Evolutionary conservation across 2,113 vertebrate genomes (phyloP).

Genomic region (Corvus moneduloides): DNA sequence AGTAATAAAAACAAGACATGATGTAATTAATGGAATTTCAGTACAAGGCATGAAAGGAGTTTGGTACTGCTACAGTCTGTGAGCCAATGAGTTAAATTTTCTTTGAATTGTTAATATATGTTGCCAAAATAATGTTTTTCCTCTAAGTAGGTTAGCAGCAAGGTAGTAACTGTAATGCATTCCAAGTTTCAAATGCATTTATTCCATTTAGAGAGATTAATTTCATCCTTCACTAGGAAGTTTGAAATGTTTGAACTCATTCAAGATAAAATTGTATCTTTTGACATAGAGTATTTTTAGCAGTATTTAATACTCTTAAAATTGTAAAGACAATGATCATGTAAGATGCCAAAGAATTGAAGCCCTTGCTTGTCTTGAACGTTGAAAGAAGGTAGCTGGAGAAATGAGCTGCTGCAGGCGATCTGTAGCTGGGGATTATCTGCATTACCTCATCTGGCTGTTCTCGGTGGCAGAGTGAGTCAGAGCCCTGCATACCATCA

Average conservation of each 20-base stretch:
- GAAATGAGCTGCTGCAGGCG: neutral
- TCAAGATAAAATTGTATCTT: neutral
- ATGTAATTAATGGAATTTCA: neutral
- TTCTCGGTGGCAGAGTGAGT: constrained; percentile 48
- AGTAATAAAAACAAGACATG: constrained; percentile 22
- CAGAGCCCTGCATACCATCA: constrained; percentile 46
- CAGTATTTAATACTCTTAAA: neutral
- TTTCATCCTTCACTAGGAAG: neutral
- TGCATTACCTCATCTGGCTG: constrained; percentile 50
- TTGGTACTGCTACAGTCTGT: neutral
- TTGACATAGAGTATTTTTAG: neutral
- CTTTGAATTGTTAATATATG: constrained; percentile 23
- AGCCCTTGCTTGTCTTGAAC: neutral
- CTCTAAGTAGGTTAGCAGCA: constrained; percentile 29
- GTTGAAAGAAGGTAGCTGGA: neutral
- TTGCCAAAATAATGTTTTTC: neutral
- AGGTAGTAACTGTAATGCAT: neutral
- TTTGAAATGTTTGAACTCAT: neutral
- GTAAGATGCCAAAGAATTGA: neutral
- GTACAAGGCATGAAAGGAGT: neutral
- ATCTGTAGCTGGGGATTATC: constrained; percentile 21
- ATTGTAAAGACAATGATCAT: neutral
- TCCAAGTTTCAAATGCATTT: constrained; percentile 27
- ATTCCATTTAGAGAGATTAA: neutral
- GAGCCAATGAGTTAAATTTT: neutral